Conservation (phyloP, 2,797 vertebrate genomes). For the Champsocephalus esox region DNA sequence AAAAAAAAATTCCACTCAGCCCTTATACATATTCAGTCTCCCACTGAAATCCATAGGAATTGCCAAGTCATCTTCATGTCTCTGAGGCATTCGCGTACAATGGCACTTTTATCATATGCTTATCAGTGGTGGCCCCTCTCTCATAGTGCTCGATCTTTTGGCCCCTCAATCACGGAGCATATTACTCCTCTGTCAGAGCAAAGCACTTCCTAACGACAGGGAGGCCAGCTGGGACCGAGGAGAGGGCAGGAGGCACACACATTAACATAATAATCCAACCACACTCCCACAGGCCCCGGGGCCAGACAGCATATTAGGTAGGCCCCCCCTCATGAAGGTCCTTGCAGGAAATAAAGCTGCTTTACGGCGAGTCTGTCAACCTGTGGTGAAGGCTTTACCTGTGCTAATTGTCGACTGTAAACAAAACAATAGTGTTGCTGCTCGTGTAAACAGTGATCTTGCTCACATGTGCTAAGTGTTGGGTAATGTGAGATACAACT, state of each 20-base stretch:
- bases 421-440: background rate
- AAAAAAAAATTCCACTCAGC: slow-evolving; percentile 58
- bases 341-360: slow-evolving; percentile 80
- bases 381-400: slow-evolving; percentile 86
- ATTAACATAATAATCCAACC: slow-evolving; percentile 99
- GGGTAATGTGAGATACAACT: slow-evolving; percentile 62
- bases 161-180: slow-evolving; percentile 99
- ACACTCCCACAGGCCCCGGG: slow-evolving; percentile 94
- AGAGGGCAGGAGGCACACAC: slow-evolving; percentile 97
- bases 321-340: slow-evolving; percentile 80
- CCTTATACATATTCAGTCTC: slow-evolving; percentile 83
- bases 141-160: slow-evolving; percentile 93
- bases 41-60: slow-evolving; percentile 80
- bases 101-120: slow-evolving; percentile 91
- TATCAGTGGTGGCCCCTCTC: slow-evolving; percentile 88
- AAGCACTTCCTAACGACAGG: slow-evolving; percentile 97
- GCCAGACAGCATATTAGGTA: slow-evolving; percentile 99
- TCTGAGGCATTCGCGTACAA: slow-evolving; percentile 83
- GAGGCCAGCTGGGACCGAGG: slow-evolving; percentile 98
- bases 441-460: slow-evolving; percentile 36
- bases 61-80: slow-evolving; percentile 75
- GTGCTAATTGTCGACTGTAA: slow-evolving; percentile 68
- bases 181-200: slow-evolving; percentile 99
- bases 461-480: slow-evolving; percentile 34
- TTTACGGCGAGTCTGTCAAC: slow-evolving; percentile 92